Percentiles rank a stretch among this genome's conserved stretches.
Conservation (phyloP, 2,113 vertebrate genomes). For the Nycticebus coucang region DNA sequence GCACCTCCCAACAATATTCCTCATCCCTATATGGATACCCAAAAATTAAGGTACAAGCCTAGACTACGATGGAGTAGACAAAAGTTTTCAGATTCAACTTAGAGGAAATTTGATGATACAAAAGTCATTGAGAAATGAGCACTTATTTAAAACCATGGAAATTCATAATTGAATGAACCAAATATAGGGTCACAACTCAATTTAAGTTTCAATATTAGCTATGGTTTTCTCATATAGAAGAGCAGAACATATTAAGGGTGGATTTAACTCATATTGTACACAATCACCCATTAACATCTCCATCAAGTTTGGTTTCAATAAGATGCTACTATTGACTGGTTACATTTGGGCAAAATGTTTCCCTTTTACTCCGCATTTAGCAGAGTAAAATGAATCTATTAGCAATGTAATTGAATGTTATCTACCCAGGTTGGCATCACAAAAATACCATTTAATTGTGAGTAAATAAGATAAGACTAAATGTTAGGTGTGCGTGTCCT, state of each 20-base stretch:
- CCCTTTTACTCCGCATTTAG: background rate
- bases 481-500: background rate
- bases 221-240: conserved; percentile 49
- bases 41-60: conserved; percentile 18
- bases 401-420: background rate
- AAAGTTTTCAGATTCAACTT: background rate
- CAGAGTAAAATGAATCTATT: background rate
- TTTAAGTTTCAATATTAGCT: conserved; percentile 30
- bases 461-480: background rate
- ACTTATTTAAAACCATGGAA: conserved; percentile 40
- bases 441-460: background rate
- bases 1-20: background rate
- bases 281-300: conserved; percentile 22
- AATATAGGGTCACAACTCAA: conserved; percentile 39
- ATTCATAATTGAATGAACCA: conserved; percentile 37
- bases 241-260: background rate
- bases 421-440: conserved; percentile 21
- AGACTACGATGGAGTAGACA: background rate
- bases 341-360: conserved; percentile 14
- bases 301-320: conserved; percentile 27
- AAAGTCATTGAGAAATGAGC: conserved; percentile 31
- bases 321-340: conserved; percentile 47
- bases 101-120: conserved; percentile 37
- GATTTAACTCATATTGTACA: background rate
- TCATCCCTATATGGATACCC: background rate